Evolutionary conservation across 1,140 invertebrate species (phyloP), one percentile per base, ranked within the genome.

Genomic region (Sycobia sp.): DNA sequence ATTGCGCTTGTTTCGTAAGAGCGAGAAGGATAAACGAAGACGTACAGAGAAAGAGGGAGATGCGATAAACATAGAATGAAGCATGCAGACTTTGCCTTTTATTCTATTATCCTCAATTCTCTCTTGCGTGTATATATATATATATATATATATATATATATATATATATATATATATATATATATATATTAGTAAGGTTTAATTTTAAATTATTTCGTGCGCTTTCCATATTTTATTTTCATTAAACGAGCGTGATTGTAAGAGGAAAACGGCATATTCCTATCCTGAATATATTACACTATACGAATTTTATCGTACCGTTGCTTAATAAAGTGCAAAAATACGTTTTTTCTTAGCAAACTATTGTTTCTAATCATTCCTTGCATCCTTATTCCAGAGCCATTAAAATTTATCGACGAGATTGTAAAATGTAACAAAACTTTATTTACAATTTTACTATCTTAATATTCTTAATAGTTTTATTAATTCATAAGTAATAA

Each of bases 301-400:
- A 46, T 54, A 54, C 50, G 50, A 54, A 62, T 38, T 61, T 53
- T 36, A 62, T 54, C 59, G 59, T 54, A 54, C 41, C 47, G 59
- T 62, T 62, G 59, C 59, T 62, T 62, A 62, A 62, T 62, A 62
- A 62, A 62, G 32, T 62, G 59, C 50, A 62, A 62, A n/a, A 53
- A 47, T 49, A 54, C 54, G 50, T 62, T 62, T 62, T 60, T 54
- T 62, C 50, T 54, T 54, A 46, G 53, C 14, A 9, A n/a, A n/a
- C n/a, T 44, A 22, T 11, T 13, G 25, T 46, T 20, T 32, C 39
- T 49, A 59, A 49, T 47, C 27, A 36, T 20, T 29, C 25, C 29
- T 49, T 16, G 16, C 29, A 18, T 20, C 47, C 47, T 32, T 7
- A 29, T n/a, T n/a, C n/a, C n/a, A n/a, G n/a, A n/a, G n/a, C n/a